These are phyloP conservation scores for Camelus dromedarius DNA, from an alignment of 2,113 vertebrate genomes.

Conservation along the genomic window DNA sequence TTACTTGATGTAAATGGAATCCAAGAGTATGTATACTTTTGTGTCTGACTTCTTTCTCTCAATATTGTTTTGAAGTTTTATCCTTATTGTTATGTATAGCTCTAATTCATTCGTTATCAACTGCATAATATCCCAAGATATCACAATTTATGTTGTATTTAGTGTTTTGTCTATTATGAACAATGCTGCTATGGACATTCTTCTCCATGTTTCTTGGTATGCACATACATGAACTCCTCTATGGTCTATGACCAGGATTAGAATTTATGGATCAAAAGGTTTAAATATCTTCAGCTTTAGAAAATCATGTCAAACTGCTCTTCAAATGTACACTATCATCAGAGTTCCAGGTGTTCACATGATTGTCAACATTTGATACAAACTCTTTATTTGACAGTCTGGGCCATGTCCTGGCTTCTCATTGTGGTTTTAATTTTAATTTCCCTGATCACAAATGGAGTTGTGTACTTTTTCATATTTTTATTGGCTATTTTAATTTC, in stretches of 20 bases:
- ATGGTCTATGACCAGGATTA: not conserved
- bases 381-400: not conserved
- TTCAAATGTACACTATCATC: not conserved
- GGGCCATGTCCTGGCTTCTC: not conserved
- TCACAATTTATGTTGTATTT: not conserved
- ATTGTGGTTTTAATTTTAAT: not conserved
- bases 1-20: not conserved
- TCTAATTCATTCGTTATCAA: not conserved
- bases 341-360: not conserved
- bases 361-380: not conserved
- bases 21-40: not conserved
- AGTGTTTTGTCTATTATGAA: not conserved
- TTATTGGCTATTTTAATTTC: not conserved
- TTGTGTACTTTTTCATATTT: not conserved
- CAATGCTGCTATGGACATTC: not conserved
- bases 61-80: slow-evolving; percentile 5
- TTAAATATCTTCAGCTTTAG: not conserved
- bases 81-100: not conserved
- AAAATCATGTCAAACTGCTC: not conserved
- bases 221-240: not conserved
- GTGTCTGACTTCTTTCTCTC: not conserved
- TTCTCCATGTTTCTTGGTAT: not conserved
- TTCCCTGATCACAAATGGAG: not conserved
- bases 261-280: not conserved
- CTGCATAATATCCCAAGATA: not conserved